These are phyloP conservation scores for Tachystola acroxantha DNA, from an alignment of 2,888 invertebrate species.

Conservation along the genomic window DNA sequence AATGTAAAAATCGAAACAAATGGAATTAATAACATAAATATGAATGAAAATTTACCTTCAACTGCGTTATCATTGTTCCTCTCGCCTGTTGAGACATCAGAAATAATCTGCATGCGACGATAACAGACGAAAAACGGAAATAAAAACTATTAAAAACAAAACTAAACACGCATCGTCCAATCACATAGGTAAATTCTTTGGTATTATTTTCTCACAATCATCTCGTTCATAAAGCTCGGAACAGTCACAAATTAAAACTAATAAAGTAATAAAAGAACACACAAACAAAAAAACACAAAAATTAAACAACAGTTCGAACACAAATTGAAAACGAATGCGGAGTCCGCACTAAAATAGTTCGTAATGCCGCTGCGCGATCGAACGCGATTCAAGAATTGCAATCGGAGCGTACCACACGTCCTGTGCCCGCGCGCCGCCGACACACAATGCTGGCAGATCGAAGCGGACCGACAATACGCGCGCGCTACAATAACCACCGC, in stretches of 20 bases:
- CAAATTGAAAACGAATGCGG: conserved; percentile 28
- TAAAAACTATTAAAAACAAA: conserved; percentile 26
- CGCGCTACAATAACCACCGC: conserved; percentile 74
- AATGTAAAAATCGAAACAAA: too few relatives aligned
- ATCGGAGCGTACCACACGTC: conserved; percentile 52
- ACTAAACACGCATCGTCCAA: conserved; percentile 54
- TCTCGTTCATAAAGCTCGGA: conserved; percentile 24
- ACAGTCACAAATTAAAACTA: conserved; percentile 40
- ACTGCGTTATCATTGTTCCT: conserved; percentile 70
- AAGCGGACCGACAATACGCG: conserved; percentile 75
- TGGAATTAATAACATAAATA: too few relatives aligned
- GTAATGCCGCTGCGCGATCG: conserved; percentile 48
- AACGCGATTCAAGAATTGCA: conserved; percentile 38
- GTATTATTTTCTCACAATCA: conserved; percentile 51
- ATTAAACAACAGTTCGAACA: conserved; percentile 46
- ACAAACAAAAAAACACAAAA: conserved; percentile 39
- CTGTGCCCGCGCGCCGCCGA: conserved; percentile 48
- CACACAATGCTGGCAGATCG: conserved; percentile 77
- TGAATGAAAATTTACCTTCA: conserved; percentile 49
- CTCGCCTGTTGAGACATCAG: conserved; percentile 62
- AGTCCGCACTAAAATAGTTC: conserved; percentile 44
- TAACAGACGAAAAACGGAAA: conserved; percentile 36
- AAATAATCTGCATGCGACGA: conserved; percentile 36
- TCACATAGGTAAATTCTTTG: conserved; percentile 67
- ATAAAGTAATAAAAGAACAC: conserved; percentile 27